Evolutionary conservation across 2,888 invertebrate genomes (phyloP).

Genomic region (Drosophila yooni): DNA sequence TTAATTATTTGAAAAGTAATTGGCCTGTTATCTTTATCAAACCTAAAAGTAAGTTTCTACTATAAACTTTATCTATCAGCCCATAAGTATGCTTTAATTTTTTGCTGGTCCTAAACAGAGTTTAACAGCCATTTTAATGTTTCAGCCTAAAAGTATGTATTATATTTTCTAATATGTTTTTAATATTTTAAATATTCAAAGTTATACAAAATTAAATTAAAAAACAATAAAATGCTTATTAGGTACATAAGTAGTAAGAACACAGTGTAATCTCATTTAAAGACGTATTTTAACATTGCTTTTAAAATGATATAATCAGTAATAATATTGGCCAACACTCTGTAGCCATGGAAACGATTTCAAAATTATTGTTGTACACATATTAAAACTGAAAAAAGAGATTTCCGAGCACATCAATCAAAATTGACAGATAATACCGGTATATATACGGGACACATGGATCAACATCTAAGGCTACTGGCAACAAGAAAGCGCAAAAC

Average conservation of each 20-base stretch:
- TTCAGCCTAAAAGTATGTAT: not conserved
- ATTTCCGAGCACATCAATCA: constrained; percentile 3
- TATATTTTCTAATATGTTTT: not conserved
- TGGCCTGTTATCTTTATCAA: too few species aligned
- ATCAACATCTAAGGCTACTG: constrained; percentile 12
- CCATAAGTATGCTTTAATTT: not conserved
- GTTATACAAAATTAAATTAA: not conserved
- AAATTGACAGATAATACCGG: constrained; percentile 16
- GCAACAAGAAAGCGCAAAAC: constrained; percentile 4
- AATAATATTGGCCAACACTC: not conserved
- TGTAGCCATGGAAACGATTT: constrained; percentile 29
- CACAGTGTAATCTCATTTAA: not conserved
- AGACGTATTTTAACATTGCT: not conserved
- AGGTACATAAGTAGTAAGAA: not conserved
- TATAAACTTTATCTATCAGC: not conserved
- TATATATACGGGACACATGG: constrained; percentile 9
- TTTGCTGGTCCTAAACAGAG: fast-evolving
- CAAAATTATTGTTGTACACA: constrained; percentile 32
- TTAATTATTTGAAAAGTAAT: too few species aligned
- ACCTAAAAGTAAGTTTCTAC: not conserved
- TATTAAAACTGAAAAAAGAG: not conserved
- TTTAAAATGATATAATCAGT: not conserved
- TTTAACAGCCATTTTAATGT: fast-evolving
- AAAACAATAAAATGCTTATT: not conserved
- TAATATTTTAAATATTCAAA: not conserved